Evolutionary conservation across 2,888 invertebrate species (phyloP).

Genomic region (Dolichomitus sp.): DNA sequence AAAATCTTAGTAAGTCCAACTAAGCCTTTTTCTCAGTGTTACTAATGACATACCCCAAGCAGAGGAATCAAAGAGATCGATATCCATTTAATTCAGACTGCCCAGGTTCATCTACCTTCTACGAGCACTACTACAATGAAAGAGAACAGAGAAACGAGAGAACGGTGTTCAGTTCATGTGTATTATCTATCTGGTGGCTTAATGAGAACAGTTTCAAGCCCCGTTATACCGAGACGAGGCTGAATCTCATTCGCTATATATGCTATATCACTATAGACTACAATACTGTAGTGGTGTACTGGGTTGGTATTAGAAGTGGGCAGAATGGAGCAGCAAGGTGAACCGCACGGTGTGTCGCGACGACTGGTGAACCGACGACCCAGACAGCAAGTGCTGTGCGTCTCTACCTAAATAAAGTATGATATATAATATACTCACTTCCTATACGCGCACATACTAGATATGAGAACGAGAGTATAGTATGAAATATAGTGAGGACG

Average conservation of each 20-base stretch:
- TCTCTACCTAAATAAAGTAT: slow-evolving; percentile 57
- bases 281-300: slow-evolving; percentile 1
- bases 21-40: neutral
- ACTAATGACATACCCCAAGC: neutral
- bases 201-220: slow-evolving; percentile 83
- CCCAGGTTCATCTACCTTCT: slow-evolving; percentile 43
- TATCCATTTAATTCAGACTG: slow-evolving; percentile 77
- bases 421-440: slow-evolving; percentile 51
- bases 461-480: slow-evolving; percentile 40
- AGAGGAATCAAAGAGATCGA: slow-evolving; percentile 60
- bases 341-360: slow-evolving; percentile 50
- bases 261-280: slow-evolving; percentile 13
- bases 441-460: slow-evolving; percentile 4
- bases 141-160: slow-evolving; percentile 74
- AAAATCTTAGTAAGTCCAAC: too few species aligned
- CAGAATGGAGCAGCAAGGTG: slow-evolving; percentile 46
- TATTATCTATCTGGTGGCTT: slow-evolving; percentile 78
- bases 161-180: slow-evolving; percentile 34
- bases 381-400: slow-evolving; percentile 41
- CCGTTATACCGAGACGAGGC: slow-evolving; percentile 74
- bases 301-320: slow-evolving; percentile 49
- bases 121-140: slow-evolving; percentile 71
- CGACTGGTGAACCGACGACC: slow-evolving; percentile 46
- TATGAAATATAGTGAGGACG: slow-evolving; percentile 61
- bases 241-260: slow-evolving; percentile 52